These are phyloP conservation scores for Mirza zaza DNA, from an alignment of 2,113 vertebrate genomes.

Conservation along the genomic window DNA sequence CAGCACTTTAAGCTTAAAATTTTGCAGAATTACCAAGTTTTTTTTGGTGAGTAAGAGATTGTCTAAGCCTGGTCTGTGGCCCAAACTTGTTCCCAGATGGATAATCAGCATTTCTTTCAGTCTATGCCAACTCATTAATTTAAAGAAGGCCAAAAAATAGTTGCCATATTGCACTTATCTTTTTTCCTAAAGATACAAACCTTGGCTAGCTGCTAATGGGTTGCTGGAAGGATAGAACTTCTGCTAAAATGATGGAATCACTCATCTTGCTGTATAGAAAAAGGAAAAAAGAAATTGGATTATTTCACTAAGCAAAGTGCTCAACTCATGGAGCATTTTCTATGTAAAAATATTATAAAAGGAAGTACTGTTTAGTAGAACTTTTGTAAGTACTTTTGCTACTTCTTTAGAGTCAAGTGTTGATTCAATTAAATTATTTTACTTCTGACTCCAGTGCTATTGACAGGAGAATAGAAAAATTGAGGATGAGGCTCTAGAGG, in stretches of 20 bases:
- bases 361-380: neutral
- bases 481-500: too few relatives aligned
- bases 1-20: constrained; percentile 30
- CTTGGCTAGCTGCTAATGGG: neutral
- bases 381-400: neutral
- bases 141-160: neutral
- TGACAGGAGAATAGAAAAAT: neutral
- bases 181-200: neutral
- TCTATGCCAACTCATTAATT: neutral
- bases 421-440: neutral
- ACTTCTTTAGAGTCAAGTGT: neutral
- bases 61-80: neutral
- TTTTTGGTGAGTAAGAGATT: neutral
- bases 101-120: constrained; percentile 20
- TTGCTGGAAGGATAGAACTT: neutral
- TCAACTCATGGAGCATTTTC: neutral
- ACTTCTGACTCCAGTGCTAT: neutral
- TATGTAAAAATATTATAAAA: neutral
- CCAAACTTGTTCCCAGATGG: neutral
- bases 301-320: neutral
- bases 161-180: neutral
- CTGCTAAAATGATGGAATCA: neutral
- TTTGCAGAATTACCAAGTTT: constrained; percentile 18
- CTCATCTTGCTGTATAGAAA: neutral
- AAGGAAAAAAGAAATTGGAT: neutral